A percentile compares a stretch with the other conserved stretches of the same genome.
These are phyloP conservation scores for Dicycla oo DNA, from an alignment of 2,888 invertebrate genomes.

Conservation along the genomic window DNA sequence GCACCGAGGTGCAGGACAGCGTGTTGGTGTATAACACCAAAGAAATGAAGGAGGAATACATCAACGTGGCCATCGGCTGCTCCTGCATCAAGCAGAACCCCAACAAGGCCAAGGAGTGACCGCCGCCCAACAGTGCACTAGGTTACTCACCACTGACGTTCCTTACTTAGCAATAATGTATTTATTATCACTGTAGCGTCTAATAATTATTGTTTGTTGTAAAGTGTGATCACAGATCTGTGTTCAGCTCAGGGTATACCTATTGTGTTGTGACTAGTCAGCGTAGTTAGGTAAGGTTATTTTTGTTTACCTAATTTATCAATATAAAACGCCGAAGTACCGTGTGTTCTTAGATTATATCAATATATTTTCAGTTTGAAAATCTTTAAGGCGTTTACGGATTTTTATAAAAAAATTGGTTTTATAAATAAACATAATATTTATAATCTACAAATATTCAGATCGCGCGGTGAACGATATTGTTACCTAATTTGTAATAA, in stretches of 20 bases:
- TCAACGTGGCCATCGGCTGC: constrained; percentile 63
- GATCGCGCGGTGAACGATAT: neutral
- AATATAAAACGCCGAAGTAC: neutral
- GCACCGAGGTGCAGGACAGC: constrained; percentile 56
- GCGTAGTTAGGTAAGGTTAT: constrained; percentile 4
- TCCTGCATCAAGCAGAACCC: constrained; percentile 45
- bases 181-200: constrained; percentile 39
- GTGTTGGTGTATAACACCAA: constrained; percentile 34
- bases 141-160: constrained; percentile 26
- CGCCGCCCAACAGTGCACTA: neutral
- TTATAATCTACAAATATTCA: neutral
- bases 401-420: neutral
- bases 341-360: neutral
- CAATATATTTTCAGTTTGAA: neutral
- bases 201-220: constrained; percentile 46
- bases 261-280: constrained; percentile 19
- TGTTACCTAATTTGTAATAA: constrained; percentile 22
- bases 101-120: constrained; percentile 40
- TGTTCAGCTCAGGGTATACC: neutral
- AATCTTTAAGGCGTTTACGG: neutral
- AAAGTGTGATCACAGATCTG: constrained; percentile 29
- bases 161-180: constrained; percentile 38
- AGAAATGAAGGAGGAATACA: rapidly evolving
- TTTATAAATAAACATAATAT: neutral
- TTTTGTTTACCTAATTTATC: constrained; percentile 25